Conservation (phyloP, 1,140 invertebrate species). For the Psix sp. region DNA sequence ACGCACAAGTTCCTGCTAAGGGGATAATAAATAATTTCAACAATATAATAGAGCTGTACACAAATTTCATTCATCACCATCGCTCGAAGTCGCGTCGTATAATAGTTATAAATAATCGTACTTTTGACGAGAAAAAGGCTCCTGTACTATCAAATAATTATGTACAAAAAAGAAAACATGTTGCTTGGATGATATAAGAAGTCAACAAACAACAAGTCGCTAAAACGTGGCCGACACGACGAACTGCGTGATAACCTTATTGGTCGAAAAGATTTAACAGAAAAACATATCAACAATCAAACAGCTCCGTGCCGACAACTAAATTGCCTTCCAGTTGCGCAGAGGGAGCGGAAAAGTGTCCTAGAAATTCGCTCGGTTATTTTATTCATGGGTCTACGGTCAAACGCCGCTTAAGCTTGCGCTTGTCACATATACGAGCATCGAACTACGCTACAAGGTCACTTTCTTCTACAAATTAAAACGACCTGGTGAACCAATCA, state of each 20-base stretch:
- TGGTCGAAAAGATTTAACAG: background rate
- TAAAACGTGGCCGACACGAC: background rate
- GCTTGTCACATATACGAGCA: slow-evolving; percentile 31
- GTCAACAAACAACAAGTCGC: slow-evolving; percentile 1
- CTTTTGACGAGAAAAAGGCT: background rate
- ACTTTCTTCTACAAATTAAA: slow-evolving; percentile 51
- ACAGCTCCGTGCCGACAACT: slow-evolving; percentile 3
- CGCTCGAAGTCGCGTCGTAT: too few relatives aligned
- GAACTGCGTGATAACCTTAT: slow-evolving; percentile 4
- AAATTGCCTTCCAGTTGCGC: slow-evolving; percentile 12
- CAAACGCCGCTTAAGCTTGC: slow-evolving; percentile 14
- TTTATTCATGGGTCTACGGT: slow-evolving; percentile 28
- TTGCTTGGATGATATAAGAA: background rate
- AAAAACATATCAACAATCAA: slow-evolving; percentile 8
- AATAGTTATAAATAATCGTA: background rate
- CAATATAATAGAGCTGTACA: too few relatives aligned
- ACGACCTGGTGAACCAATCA: slow-evolving; percentile 13
- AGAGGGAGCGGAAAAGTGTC: slow-evolving; percentile 31
- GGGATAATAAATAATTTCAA: too few relatives aligned
- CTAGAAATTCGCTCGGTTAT: slow-evolving; percentile 20
- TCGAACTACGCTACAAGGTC: slow-evolving; percentile 50
- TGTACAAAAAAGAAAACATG: background rate
- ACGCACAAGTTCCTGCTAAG: too few relatives aligned
- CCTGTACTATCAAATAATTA: background rate
- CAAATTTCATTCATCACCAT: too few relatives aligned